Conservation (phyloP, 2,888 invertebrate species). For the Dynastes grantii region DNA sequence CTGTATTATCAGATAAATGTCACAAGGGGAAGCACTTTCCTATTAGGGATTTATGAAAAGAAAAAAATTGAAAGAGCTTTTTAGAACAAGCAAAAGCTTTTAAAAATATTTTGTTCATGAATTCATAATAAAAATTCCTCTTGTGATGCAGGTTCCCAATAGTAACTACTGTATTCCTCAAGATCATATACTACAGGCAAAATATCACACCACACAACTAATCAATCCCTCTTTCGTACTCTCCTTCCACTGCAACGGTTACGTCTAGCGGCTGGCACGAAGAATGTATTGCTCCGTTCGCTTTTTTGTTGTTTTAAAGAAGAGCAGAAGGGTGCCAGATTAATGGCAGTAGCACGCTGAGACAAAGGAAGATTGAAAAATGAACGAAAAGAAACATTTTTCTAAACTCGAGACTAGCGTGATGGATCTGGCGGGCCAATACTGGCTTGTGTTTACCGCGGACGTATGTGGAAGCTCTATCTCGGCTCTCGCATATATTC, state of each 20-base stretch:
- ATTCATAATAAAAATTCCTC: too few species aligned
- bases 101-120: too few species aligned
- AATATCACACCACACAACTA: background rate
- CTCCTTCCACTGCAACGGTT: background rate
- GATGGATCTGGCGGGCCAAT: background rate
- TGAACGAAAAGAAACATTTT: slow-evolving; percentile 29
- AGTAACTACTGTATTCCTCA: too few species aligned
- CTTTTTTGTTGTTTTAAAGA: slow-evolving; percentile 7
- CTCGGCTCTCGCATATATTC: background rate
- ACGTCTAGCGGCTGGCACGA: background rate
- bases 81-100: too few species aligned
- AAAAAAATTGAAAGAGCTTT: too few species aligned
- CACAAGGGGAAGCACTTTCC: too few species aligned
- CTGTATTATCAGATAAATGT: too few species aligned
- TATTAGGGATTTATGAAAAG: too few species aligned
- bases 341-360: slow-evolving; percentile 28
- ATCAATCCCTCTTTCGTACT: background rate
- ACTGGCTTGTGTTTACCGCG: too few species aligned
- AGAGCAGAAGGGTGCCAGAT: slow-evolving; percentile 22
- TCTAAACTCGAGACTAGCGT: background rate
- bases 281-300: background rate
- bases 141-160: too few species aligned
- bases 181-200: background rate
- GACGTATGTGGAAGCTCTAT: too few species aligned
- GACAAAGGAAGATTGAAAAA: slow-evolving; percentile 43